Conservation (phyloP, 2,113 vertebrate species). For the Probosciger aterrimus region DNA sequence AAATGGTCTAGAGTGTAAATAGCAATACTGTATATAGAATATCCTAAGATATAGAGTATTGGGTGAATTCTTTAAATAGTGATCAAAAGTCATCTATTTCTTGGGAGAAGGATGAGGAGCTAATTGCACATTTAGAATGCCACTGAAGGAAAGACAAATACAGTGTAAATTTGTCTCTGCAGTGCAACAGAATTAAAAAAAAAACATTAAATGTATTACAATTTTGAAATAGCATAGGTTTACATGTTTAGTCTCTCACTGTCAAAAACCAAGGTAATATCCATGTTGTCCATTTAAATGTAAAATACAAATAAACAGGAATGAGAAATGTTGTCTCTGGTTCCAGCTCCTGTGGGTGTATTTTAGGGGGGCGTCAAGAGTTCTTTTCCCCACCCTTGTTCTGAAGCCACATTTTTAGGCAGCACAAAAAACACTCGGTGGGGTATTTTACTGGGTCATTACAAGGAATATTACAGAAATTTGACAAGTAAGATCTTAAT, state of each 20-base stretch:
- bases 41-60: neutral
- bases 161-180: neutral
- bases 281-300: neutral
- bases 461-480: neutral
- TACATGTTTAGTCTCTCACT: neutral
- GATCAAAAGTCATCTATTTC: neutral
- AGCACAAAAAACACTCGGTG: neutral
- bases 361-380: neutral
- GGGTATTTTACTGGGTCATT: neutral
- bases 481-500: neutral
- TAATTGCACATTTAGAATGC: neutral
- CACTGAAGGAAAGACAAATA: neutral
- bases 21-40: neutral
- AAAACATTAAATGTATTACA: neutral
- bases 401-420: neutral
- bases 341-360: neutral
- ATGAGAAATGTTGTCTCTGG: neutral
- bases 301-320: neutral
- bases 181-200: neutral
- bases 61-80: neutral
- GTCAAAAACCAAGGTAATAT: neutral
- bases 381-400: neutral
- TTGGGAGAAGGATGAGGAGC: neutral
- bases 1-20: neutral
- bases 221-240: neutral